Conservation (phyloP, 2,797 vertebrate genomes). For the Pangasius djambal region DNA sequence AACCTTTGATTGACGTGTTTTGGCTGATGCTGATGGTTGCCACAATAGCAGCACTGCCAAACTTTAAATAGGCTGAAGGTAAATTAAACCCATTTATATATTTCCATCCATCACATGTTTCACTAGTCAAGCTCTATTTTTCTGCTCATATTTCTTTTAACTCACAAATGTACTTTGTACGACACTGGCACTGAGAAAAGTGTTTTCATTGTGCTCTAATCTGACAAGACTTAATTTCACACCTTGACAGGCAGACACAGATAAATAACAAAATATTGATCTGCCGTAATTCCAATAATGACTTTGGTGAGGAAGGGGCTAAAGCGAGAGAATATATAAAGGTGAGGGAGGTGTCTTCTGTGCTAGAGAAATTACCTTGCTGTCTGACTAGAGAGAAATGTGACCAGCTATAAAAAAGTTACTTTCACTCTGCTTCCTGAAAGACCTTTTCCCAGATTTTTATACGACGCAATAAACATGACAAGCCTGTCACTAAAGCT, state of each 20-base stretch:
- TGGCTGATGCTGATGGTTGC: neutral
- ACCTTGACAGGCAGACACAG: constrained; percentile 44
- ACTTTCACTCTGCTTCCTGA: constrained; percentile 46
- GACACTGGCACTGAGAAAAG: neutral
- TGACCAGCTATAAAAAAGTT: constrained; percentile 53
- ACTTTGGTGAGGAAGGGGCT: constrained; percentile 23
- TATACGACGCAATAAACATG: constrained; percentile 60
- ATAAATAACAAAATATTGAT: constrained; percentile 62
- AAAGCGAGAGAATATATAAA: constrained; percentile 30
- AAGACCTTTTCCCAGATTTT: constrained; percentile 55
- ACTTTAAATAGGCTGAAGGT: neutral
- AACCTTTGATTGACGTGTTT: neutral
- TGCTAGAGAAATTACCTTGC: constrained; percentile 34
- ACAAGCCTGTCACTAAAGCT: constrained; percentile 34
- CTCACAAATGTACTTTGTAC: neutral
- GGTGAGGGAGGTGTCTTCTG: constrained; percentile 14
- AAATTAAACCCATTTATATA: neutral
- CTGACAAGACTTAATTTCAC: constrained; percentile 45
- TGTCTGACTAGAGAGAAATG: constrained; percentile 50
- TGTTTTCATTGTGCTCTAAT: constrained; percentile 23
- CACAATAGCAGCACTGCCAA: neutral
- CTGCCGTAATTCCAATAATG: constrained; percentile 56
- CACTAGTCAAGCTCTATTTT: neutral
- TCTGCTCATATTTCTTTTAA: constrained; percentile 10
- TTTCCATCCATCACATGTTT: neutral